Percentiles rank a stretch among this genome's conserved stretches.
These are phyloP conservation scores for Nothobranchius furzeri DNA, from an alignment of 2,113 vertebrate species.

Conservation along the genomic window DNA sequence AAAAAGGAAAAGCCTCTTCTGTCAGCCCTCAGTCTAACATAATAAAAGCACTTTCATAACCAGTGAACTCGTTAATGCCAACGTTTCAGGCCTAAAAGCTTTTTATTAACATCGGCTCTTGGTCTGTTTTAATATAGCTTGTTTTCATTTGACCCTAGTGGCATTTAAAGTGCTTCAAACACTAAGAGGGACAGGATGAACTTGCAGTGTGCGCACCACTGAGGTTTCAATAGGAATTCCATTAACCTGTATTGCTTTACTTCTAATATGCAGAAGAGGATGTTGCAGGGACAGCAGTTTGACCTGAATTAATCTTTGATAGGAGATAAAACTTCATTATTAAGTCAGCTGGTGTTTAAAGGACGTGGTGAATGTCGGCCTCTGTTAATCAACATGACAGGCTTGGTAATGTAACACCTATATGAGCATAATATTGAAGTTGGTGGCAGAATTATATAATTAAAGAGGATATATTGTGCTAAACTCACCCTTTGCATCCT, in stretches of 20 bases:
- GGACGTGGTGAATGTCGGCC: background rate
- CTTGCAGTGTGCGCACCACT: background rate
- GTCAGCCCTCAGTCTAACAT: slow-evolving; percentile 3
- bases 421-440: background rate
- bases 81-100: slow-evolving; percentile 19
- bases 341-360: slow-evolving; percentile 7
- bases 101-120: slow-evolving; percentile 8
- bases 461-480: too few relatives aligned
- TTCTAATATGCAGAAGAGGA: slow-evolving; percentile 13
- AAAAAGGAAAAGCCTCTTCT: slow-evolving; percentile 24
- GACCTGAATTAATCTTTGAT: slow-evolving; percentile 17
- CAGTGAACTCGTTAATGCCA: slow-evolving; percentile 15
- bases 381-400: slow-evolving; percentile 2
- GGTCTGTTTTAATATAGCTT: slow-evolving; percentile 11
- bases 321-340: slow-evolving; percentile 9
- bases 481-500: too few relatives aligned
- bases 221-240: background rate
- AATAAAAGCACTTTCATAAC: slow-evolving; percentile 38
- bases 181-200: slow-evolving; percentile 10
- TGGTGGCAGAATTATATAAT: too few relatives aligned
- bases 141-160: slow-evolving; percentile 13
- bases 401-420: background rate
- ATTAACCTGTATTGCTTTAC: slow-evolving; percentile 10
- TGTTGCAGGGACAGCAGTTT: slow-evolving; percentile 4
- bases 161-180: slow-evolving; percentile 25